Base-by-base conservation (phyloP, 92 coral and sea anemone genomes). In the Siderastrea siderea region DNA sequence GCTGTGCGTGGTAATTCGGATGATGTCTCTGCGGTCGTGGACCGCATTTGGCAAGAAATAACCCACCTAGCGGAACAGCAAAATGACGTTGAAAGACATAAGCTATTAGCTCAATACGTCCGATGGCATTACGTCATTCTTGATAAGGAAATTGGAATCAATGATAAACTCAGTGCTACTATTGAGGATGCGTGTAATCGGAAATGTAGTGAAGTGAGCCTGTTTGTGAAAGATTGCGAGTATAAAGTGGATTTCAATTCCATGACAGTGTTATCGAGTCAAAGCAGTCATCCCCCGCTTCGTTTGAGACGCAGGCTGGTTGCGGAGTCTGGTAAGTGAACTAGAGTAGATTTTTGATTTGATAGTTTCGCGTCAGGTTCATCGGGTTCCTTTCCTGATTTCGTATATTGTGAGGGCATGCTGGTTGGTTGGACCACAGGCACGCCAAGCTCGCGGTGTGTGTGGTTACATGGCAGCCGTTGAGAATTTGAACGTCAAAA, bases 141-240 rank as follows among this genome's bases (percentile, higher is more conserved):
- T 14, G 88, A 89, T 47, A 50, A 19, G 15, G 69, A 81, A 47
- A 87, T 63, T 43, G 59, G 82, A 61, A 86, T 91, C 66, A 90
- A 78, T 48, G 92, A 94, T 77, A 79, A 68, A 11, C 3, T 79
- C 63, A 96, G 95, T 68, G 90, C 95, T 1, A 80, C 46, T 59
- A 78, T 96, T 54, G 99, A 96, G 75, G 90, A 92, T 51, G 98
- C 98, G 1, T 88, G 81, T 17, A 71, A 7, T 17, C 78, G 61
- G 59, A 47, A 59, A 47, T 19, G n/a, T 6, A 11, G 12, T 3
- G 86, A 52, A 58, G 79, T 70, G 26, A 47, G 55, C 5, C 26
- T 82, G 7, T 11, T 45, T 17, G 49, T 82, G 8, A 58, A 49
- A 6, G 19, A 71, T 12, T 49, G 49, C 68, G 64, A 58, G 11